Evolutionary conservation across 2,888 invertebrate species (phyloP), one percentile per base, ranked within the genome.

Genomic region (Scaptodrosophila latifasciaeformis): DNA sequence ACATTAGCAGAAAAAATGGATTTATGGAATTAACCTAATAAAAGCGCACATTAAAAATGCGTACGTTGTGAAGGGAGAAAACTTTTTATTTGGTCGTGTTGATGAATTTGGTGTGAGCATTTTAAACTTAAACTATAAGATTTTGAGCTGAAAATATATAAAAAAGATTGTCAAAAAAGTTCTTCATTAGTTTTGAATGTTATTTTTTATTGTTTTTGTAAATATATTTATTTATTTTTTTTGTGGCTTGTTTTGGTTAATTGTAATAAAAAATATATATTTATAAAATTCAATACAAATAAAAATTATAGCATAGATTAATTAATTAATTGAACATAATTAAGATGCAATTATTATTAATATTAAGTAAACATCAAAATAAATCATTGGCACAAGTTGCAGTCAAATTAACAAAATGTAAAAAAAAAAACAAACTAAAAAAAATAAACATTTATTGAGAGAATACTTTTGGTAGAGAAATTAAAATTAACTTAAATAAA

Each of bases 311-410:
- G 50, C 45, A 48, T 49, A 59, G 42, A 60, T 65, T 62, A 59
- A 70, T 62, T 64, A 72, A 64, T 61, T 54, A 54, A 44, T 71
- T 51, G 49, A 67, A 69, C 67, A 47, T 65, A 65, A 69, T 63
- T 66, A n/a, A n/a, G n/a, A n/a, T n/a, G n/a, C n/a, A n/a, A n/a
- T n/a, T n/a, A n/a, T n/a, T n/a, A n/a, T n/a, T n/a, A n/a, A n/a
- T n/a, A n/a, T n/a, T n/a, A 69, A 55, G 54, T 65, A 58, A 51
- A 67, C 49, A 59, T 67, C 55, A 57, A 70, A 68, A 67, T 64
- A 72, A 76, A 83, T 84, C 81, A 84, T 84, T 85, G 84, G 85
- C 85, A 85, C 83, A 84, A 84, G 77, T 82, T 82, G 84, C 84
- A 84, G 81, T 84, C 72, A 82, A 82, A 83, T 72, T 68, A 72